Percentiles rank a stretch among this genome's conserved stretches.
These are phyloP conservation scores for Naso thynnoides DNA, from an alignment of 2,797 vertebrate genomes.

Conservation along the genomic window DNA sequence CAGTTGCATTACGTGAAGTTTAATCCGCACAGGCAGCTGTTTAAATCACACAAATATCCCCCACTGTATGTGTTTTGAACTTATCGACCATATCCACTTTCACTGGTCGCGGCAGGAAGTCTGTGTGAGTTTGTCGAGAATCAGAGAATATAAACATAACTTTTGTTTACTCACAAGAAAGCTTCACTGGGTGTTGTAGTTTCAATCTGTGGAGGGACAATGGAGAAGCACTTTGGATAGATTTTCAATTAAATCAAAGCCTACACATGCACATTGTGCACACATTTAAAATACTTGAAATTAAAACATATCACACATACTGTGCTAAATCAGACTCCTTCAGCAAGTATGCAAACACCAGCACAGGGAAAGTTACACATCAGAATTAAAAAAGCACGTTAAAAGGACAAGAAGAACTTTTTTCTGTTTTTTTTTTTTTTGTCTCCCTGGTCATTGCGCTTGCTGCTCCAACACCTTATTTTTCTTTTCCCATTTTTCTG, in stretches of 20 bases:
- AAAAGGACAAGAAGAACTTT: conserved; percentile 15
- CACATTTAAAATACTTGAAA: background rate
- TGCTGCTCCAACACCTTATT: background rate
- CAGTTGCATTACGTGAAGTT: no score
- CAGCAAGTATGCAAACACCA: background rate
- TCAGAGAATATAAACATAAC: background rate
- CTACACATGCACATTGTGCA: background rate
- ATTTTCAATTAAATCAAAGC: background rate
- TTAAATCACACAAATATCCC: no score
- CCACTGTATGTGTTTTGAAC: no score
- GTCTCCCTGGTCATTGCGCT: conserved; percentile 31
- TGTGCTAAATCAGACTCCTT: background rate
- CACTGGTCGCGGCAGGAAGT: no score
- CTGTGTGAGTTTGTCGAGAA: background rate
- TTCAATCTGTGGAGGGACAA: background rate
- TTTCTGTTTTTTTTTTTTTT: conserved; percentile 21
- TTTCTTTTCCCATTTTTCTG: background rate
- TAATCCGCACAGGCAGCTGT: no score
- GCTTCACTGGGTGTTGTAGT: background rate
- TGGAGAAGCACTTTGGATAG: background rate
- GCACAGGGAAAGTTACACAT: background rate
- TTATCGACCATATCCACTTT: no score
- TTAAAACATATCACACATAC: background rate
- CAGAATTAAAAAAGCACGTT: conserved; percentile 18
- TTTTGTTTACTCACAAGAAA: conserved; percentile 10